phyloP scores from a whole-genome alignment of 2,888 invertebrate species.

The Dasysyrphus albostriatus region DNA sequence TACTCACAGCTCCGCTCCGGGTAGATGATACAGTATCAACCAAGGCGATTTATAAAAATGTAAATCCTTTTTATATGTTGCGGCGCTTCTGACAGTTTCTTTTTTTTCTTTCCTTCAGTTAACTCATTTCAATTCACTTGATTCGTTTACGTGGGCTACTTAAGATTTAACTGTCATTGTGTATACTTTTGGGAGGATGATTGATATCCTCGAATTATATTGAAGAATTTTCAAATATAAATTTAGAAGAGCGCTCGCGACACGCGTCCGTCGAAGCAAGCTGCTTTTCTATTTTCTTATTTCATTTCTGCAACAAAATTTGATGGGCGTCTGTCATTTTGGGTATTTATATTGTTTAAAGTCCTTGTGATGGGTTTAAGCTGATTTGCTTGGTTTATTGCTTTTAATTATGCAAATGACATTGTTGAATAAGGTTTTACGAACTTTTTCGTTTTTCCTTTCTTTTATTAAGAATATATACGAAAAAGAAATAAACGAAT shows the following conservation, averaged over 20 bases:
- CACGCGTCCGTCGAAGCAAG: neutral
- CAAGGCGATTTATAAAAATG: constrained; percentile 72
- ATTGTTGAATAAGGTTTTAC: constrained; percentile 50
- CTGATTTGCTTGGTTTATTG: constrained; percentile 61
- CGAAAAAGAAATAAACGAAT: constrained; percentile 17
- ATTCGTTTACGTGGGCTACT: constrained; percentile 69
- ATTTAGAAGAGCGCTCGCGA: constrained; percentile 15
- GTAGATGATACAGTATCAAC: constrained; percentile 1
- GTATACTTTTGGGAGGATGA: constrained; percentile 50
- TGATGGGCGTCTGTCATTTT: constrained; percentile 22
- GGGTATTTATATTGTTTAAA: constrained; percentile 43
- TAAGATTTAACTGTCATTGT: constrained; percentile 39
- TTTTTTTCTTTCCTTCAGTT: constrained; percentile 11
- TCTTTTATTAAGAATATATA: neutral
- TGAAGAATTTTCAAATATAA: constrained; percentile 29
- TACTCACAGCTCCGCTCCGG: neutral
- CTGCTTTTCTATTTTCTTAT: neutral
- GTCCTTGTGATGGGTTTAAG: constrained; percentile 32
- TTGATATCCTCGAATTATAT: constrained; percentile 62
- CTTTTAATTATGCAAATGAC: constrained; percentile 69
- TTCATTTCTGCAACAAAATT: neutral
- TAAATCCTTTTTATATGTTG: constrained; percentile 68
- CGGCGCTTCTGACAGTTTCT: constrained; percentile 58
- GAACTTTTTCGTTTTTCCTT: constrained; percentile 30
- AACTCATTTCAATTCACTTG: constrained; percentile 62